phyloP scores from a whole-genome alignment of 2,113 vertebrate species.

The Ibidorhyncha struthersii region DNA sequence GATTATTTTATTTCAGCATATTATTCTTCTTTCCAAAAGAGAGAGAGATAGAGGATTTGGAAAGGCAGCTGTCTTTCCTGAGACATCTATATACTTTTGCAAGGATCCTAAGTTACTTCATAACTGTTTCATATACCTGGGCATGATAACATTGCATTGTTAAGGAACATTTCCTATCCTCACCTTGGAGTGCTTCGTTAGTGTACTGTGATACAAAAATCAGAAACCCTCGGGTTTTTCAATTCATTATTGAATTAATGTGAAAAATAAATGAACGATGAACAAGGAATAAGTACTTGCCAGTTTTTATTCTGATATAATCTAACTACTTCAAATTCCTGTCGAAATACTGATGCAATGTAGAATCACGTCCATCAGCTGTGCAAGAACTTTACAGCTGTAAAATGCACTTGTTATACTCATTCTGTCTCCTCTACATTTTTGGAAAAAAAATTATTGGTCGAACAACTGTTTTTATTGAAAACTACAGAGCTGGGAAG shows the following conservation, averaged over 20 bases:
- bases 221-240: background rate
- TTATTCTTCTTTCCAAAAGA: background rate
- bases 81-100: background rate
- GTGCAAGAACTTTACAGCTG: background rate
- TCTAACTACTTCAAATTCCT: background rate
- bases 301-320: background rate
- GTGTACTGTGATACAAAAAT: background rate
- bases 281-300: background rate
- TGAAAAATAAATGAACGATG: background rate
- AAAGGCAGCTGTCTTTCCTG: background rate
- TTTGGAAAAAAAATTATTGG: background rate
- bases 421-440: background rate
- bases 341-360: background rate
- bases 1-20: background rate
- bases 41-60: background rate
- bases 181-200: background rate
- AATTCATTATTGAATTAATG: background rate
- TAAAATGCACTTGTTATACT: background rate
- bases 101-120: background rate
- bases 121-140: background rate
- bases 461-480: background rate
- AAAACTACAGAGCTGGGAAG: background rate
- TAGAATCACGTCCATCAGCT: background rate
- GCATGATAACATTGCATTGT: background rate
- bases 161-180: background rate